phyloP scores from a whole-genome alignment of 2,888 invertebrate species.

The Hybos culiciformis region DNA sequence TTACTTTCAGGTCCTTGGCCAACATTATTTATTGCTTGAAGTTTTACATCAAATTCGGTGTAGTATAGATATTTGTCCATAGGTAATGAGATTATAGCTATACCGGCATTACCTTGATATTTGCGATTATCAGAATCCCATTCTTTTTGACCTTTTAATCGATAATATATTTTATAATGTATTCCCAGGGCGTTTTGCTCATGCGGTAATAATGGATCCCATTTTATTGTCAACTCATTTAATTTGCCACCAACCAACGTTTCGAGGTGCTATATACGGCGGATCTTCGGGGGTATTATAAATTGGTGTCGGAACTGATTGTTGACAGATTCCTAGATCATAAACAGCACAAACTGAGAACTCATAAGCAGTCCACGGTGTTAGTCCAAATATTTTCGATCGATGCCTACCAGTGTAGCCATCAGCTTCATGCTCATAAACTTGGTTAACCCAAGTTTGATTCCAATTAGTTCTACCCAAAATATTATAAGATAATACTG shows the following conservation, averaged over 20 bases:
- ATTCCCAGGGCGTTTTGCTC: constrained; percentile 83
- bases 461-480: constrained; percentile 81
- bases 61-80: constrained; percentile 51
- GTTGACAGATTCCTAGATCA: constrained; percentile 62
- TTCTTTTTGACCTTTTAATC: constrained; percentile 58
- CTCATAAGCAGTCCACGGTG: constrained; percentile 82
- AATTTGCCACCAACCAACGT: constrained; percentile 84
- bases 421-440: constrained; percentile 60
- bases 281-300: constrained; percentile 69
- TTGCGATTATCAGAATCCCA: constrained; percentile 54
- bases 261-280: constrained; percentile 62
- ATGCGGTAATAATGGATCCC: constrained; percentile 62
- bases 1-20: constrained; percentile 75
- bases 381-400: constrained; percentile 55
- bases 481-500: constrained; percentile 63
- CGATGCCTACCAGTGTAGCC: constrained; percentile 66
- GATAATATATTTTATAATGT: constrained; percentile 82
- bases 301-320: constrained; percentile 74
- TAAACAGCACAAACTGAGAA: constrained; percentile 85
- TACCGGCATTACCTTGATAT: constrained; percentile 58
- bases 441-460: constrained; percentile 56
- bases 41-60: constrained; percentile 72
- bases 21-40: constrained; percentile 66
- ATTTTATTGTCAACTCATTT: constrained; percentile 82
- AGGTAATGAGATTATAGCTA: constrained; percentile 63